These are phyloP conservation scores for Synanthedon myopaeformis DNA, from an alignment of 2,888 invertebrate genomes.

Conservation along the genomic window DNA sequence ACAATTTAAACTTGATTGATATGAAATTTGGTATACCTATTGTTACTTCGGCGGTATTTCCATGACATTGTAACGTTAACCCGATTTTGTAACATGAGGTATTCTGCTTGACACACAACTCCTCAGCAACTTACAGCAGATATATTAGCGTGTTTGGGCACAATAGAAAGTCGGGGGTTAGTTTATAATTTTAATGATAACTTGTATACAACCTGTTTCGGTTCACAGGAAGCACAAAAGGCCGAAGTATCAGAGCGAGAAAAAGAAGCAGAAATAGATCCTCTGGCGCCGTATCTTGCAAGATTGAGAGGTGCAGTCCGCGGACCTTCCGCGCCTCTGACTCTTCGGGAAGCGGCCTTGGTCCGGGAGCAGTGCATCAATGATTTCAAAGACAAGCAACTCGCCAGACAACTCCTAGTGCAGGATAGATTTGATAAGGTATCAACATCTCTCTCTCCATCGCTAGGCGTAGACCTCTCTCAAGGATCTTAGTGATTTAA, in stretches of 20 bases:
- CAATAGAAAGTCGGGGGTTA: no score
- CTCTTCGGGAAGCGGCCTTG: slow-evolving; percentile 56
- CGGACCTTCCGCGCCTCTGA: slow-evolving; percentile 44
- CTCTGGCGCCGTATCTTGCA: slow-evolving; percentile 74
- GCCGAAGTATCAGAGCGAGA: slow-evolving; percentile 69
- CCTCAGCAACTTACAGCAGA: no score
- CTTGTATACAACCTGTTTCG: no score
- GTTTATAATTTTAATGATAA: no score
- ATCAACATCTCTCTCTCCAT: slow-evolving; percentile 2
- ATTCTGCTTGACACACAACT: no score
- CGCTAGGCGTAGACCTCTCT: not conserved
- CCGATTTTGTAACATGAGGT: no score
- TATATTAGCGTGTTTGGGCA: no score
- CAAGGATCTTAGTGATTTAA: no score
- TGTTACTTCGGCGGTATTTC: no score
- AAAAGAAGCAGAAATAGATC: slow-evolving; percentile 73
- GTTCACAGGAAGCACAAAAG: slow-evolving; percentile 51
- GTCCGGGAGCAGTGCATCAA: slow-evolving; percentile 72
- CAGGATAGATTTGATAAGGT: slow-evolving; percentile 76
- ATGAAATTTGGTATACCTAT: no score
- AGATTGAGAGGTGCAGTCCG: slow-evolving; percentile 63
- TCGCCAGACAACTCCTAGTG: slow-evolving; percentile 73
- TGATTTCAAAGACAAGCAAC: slow-evolving; percentile 74
- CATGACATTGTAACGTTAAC: no score
- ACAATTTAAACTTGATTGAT: no score